Evolutionary conservation across 2,113 vertebrate genomes (phyloP).

Genomic region (Mirounga angustirostris): DNA sequence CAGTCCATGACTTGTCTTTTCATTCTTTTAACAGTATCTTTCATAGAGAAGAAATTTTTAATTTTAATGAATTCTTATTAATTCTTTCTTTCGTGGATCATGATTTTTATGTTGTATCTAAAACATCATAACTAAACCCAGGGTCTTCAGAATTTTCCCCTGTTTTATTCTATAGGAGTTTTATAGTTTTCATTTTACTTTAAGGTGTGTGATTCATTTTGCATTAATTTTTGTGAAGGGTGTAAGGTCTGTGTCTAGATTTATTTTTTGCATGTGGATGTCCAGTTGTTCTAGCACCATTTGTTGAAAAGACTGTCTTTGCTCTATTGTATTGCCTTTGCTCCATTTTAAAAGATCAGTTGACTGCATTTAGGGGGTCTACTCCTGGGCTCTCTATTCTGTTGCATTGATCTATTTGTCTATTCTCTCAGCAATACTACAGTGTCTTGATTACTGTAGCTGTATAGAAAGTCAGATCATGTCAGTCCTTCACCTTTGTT

Average conservation of each 20-base stretch:
- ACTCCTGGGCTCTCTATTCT: background rate
- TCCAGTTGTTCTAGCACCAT: background rate
- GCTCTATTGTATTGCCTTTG: background rate
- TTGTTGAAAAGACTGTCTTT: background rate
- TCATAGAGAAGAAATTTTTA: background rate
- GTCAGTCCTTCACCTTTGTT: background rate
- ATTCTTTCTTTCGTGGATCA: background rate
- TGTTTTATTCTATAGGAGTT: background rate
- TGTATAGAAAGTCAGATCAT: background rate
- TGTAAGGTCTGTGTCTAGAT: background rate
- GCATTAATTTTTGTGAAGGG: conserved; percentile 5
- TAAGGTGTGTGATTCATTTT: background rate
- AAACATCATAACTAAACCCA: background rate
- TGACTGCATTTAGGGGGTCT: background rate
- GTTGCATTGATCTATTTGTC: background rate
- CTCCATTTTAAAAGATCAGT: background rate
- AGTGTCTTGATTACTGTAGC: background rate
- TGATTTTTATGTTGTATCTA: conserved; percentile 16
- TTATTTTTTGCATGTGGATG: background rate
- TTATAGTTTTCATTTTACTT: background rate
- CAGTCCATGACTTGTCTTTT: background rate
- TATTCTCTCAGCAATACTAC: background rate
- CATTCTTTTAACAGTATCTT: background rate
- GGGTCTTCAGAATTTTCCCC: background rate
- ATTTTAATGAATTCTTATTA: background rate